Evolutionary conservation across 2,797 vertebrate species (phyloP).

Genomic region (Loriculus beryllinus): DNA sequence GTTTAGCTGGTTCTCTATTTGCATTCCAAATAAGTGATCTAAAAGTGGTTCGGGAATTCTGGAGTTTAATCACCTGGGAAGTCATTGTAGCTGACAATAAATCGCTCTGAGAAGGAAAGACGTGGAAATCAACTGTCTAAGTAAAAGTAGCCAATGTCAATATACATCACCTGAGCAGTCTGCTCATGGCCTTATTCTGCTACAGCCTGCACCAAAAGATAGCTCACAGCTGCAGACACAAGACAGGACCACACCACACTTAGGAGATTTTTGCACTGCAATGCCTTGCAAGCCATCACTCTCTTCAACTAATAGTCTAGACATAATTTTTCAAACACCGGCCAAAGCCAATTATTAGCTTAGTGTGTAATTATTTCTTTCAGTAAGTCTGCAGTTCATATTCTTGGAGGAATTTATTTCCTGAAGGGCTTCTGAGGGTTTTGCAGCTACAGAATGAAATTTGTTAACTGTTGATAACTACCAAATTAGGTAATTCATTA

Average conservation of each 20-base stretch:
- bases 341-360: neutral
- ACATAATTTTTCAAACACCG: neutral
- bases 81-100: neutral
- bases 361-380: neutral
- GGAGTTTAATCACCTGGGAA: neutral
- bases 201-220: neutral
- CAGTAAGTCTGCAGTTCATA: neutral
- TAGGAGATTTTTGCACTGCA: neutral
- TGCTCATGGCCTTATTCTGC: neutral
- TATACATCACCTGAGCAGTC: rapidly evolving
- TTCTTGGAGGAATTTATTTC: neutral
- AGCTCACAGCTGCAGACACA: neutral
- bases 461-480: neutral
- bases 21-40: neutral
- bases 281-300: neutral
- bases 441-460: neutral
- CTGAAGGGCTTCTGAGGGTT: neutral
- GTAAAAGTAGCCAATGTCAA: neutral
- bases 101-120: neutral
- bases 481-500: neutral
- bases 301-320: neutral
- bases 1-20: neutral
- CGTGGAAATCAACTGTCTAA: neutral
- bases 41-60: neutral
- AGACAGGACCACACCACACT: neutral